These are phyloP conservation scores for Centropyge bicolor DNA, from an alignment of 2,797 vertebrate species.

Conservation along the genomic window DNA sequence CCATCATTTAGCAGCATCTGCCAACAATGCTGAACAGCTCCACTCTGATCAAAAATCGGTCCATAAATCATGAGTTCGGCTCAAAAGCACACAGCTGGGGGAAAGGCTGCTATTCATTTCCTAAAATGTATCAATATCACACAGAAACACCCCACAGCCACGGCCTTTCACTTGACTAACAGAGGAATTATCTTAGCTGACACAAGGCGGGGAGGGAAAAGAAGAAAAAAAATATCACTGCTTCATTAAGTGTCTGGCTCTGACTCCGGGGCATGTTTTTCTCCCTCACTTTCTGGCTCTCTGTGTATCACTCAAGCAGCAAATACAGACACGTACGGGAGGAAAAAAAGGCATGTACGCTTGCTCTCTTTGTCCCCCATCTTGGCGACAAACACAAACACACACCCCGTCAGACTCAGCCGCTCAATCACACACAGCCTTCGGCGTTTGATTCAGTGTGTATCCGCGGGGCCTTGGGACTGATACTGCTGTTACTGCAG, in stretches of 20 bases:
- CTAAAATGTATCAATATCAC: conserved; percentile 73
- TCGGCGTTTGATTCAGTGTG: conserved; percentile 56
- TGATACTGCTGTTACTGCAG: conserved; percentile 65
- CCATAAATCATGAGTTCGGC: conserved; percentile 68
- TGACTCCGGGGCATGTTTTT: conserved; percentile 62
- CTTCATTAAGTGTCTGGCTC: conserved; percentile 71
- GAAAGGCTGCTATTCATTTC: conserved; percentile 67
- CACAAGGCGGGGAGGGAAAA: conserved; percentile 39
- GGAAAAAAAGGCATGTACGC: conserved; percentile 15
- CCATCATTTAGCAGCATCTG: conserved; percentile 71
- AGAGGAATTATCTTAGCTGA: conserved; percentile 69
- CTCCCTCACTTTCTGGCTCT: conserved; percentile 50
- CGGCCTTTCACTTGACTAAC: conserved; percentile 66
- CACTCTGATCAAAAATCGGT: conserved; percentile 54
- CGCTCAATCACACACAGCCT: conserved; percentile 62
- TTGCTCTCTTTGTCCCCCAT: conserved; percentile 41
- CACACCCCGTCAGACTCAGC: conserved; percentile 51
- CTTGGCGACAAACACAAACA: conserved; percentile 44
- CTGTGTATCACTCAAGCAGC: conserved; percentile 55
- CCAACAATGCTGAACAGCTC: conserved; percentile 53
- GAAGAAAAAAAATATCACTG: conserved; percentile 30
- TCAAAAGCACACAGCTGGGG: conserved; percentile 44
- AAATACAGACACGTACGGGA: conserved; percentile 47
- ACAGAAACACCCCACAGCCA: conserved; percentile 59
- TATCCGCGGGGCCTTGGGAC: conserved; percentile 61